Evolutionary conservation across 2,113 vertebrate species (phyloP).

Genomic region (Emydura subglobosa): DNA sequence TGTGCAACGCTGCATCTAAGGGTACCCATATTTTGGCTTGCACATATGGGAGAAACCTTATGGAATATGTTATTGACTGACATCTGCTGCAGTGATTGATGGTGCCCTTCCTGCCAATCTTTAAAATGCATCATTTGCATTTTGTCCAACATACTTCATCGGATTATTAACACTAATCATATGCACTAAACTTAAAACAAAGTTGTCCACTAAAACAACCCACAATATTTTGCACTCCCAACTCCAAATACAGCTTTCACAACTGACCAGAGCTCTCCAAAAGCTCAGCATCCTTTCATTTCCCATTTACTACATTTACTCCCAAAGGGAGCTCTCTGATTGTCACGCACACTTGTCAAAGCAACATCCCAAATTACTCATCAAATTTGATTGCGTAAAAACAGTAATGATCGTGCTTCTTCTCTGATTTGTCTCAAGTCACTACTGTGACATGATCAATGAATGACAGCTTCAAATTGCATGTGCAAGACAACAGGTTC

Average conservation of each 20-base stretch:
- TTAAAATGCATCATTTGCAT: background rate
- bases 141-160: background rate
- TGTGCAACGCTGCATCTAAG: background rate
- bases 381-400: background rate
- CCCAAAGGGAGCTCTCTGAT: background rate
- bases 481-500: background rate
- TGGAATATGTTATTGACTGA: background rate
- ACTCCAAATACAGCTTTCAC: background rate
- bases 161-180: background rate
- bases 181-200: background rate
- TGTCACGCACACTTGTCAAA: background rate
- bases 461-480: slow-evolving; percentile 14
- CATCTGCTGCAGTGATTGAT: background rate
- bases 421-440: background rate
- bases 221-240: background rate
- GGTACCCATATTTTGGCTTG: background rate
- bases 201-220: background rate
- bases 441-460: background rate
- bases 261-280: background rate
- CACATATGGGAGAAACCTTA: background rate
- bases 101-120: slow-evolving; percentile 23
- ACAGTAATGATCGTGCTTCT: background rate
- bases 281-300: background rate
- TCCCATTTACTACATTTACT: background rate
- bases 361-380: background rate